Evolutionary conservation across 1,140 invertebrate species (phyloP).

Genomic region (Nymphalis io): DNA sequence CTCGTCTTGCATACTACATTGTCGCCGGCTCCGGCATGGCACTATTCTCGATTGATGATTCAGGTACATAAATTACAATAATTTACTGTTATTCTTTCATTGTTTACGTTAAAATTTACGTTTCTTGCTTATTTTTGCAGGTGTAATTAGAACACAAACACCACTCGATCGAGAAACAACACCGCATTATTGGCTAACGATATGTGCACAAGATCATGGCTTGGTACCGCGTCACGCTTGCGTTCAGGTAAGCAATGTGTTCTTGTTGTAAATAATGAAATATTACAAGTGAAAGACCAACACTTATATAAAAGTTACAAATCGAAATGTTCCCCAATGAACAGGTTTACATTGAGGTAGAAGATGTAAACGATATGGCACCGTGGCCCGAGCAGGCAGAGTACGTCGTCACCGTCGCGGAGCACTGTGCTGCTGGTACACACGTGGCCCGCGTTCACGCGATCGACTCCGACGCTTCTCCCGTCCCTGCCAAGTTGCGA

Average conservation of each 20-base stretch:
- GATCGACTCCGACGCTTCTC: constrained; percentile 88
- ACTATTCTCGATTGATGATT: constrained; percentile 93
- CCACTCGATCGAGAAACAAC: constrained; percentile 94
- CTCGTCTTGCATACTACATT: constrained; percentile 92
- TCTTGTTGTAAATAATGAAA: not conserved
- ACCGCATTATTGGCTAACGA: constrained; percentile 95
- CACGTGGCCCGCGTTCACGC: constrained; percentile 89
- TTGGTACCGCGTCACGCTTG: constrained; percentile 92
- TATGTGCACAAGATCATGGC: constrained; percentile 94
- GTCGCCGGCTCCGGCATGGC: constrained; percentile 94
- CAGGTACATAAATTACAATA: constrained; percentile 84
- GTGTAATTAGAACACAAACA: constrained; percentile 90
- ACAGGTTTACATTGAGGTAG: constrained; percentile 94
- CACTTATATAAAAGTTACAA: not conserved
- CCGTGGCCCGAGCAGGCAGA: constrained; percentile 92
- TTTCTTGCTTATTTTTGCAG: constrained; percentile 76
- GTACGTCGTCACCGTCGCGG: constrained; percentile 90
- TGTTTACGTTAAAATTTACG: not conserved
- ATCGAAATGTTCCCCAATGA: not conserved
- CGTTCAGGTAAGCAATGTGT: constrained; percentile 83
- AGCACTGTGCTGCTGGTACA: constrained; percentile 90
- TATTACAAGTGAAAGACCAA: not conserved
- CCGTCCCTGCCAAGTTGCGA: constrained; percentile 86
- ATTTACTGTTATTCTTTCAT: not conserved
- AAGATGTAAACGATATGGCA: constrained; percentile 96